Percentiles rank a stretch among this genome's conserved stretches.
Conservation (phyloP, 1,140 invertebrate species). For the Bilobella aurantiaca region DNA sequence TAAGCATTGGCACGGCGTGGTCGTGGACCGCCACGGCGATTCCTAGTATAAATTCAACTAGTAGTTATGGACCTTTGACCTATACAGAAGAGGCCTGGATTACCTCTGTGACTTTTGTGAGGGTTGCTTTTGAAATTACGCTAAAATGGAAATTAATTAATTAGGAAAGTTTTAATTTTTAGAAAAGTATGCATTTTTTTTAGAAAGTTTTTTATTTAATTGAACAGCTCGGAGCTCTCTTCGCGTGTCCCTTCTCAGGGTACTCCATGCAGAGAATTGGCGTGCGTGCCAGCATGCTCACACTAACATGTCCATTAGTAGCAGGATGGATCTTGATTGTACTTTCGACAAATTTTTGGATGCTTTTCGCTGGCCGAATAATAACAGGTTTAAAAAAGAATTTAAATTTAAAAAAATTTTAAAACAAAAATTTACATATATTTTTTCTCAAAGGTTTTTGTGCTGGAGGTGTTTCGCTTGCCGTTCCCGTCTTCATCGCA, state of each 20-base stretch:
- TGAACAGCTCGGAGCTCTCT: not conserved
- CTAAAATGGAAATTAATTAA: not conserved
- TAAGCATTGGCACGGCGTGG: not conserved
- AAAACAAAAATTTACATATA: not conserved
- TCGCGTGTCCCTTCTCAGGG: not conserved
- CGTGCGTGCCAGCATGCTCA: not conserved
- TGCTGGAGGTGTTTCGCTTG: conserved; percentile 39
- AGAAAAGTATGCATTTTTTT: not conserved
- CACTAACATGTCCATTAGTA: not conserved
- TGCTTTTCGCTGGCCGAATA: not conserved
- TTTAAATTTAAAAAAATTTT: not conserved
- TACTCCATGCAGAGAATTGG: not conserved
- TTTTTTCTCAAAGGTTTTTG: conserved; percentile 37
- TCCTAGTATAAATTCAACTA: not conserved
- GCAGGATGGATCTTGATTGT: not conserved
- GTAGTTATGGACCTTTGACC: not conserved
- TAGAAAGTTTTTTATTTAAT: not conserved
- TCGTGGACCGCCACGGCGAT: not conserved
- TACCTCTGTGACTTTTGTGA: not conserved
- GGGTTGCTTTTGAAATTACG: not conserved
- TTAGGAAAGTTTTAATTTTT: not conserved
- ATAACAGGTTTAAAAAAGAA: not conserved
- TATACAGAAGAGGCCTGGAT: not conserved
- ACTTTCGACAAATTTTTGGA: not conserved
- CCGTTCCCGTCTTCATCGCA: conserved; percentile 41